Evolutionary conservation across 2,113 vertebrate species (phyloP), one percentile per base, ranked within the genome.

Genomic region (Alces alces): DNA sequence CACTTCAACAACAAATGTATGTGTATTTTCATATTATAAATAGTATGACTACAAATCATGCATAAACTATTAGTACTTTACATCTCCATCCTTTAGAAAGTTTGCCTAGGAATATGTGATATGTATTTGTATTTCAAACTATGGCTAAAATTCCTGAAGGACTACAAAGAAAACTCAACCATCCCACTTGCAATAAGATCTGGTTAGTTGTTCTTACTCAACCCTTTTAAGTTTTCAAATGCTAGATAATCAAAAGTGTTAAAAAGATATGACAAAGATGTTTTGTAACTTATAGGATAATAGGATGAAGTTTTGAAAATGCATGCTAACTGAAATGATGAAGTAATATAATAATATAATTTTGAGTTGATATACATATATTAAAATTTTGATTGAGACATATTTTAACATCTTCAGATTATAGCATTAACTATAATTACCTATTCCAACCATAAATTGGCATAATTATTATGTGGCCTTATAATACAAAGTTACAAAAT

Each of bases 381-480:
- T 66, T 66, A 70, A 70, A 87, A 84, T 79, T 96, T 79, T 92
- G 95, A 98, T 91, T 95, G 86, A 97, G 73, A 47, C 2, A 96
- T 89, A 97, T 47, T 97, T 91, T 21, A 92, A 43, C 15, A 94
- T 89, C 54, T 88, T 73, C 52, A 95, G 0, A 7, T 7, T 39
- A 94, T 82, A 55, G 2, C 73, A 98, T 92, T 96, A 94, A 93
- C 91, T 89, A 43, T 4, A 97, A 98, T 17, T 95, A 98, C 95
- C 50, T 28, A 96, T 64, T 92, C 43, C 89, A 92, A 90, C 57
- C 0, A 9, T 82, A 85, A 92, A 97, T 58, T 93, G 85, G 47
- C 7, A 97, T 98, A 97, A 97, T 95, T 95, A 95, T 97, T 93
- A 96, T 64, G 52, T 98, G 86, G 98, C 96, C 92, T 98, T 96